Evolutionary conservation across 2,888 invertebrate species (phyloP).

Genomic region (Ornithoptera alexandrae): DNA sequence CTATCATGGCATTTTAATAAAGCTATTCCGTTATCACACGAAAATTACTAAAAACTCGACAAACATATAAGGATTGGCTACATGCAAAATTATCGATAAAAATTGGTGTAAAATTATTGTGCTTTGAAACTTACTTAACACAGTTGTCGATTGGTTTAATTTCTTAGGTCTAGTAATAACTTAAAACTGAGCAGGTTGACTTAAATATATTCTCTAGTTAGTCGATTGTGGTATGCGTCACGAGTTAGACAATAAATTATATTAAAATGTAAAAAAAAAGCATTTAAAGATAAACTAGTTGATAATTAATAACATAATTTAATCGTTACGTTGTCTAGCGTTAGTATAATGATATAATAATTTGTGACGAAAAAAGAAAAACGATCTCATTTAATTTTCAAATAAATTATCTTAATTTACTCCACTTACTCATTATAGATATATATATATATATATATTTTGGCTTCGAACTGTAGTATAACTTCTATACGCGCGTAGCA

Average conservation of each 20-base stretch:
- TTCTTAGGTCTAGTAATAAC: not conserved
- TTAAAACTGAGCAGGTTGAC: not conserved
- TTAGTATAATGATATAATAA: not conserved
- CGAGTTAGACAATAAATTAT: slow-evolving; percentile 5
- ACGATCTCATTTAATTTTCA: slow-evolving; percentile 1
- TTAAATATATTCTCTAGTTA: not conserved
- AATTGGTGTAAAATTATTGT: not conserved
- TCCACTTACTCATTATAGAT: not conserved
- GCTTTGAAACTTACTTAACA: not conserved
- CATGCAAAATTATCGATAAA: not conserved
- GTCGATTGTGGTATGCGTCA: not conserved
- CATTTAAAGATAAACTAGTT: not conserved
- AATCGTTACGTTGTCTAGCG: not conserved
- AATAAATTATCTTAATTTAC: slow-evolving; percentile 1
- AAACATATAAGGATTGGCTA: not conserved
- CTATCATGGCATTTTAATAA: too few species aligned
- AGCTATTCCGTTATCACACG: too few species aligned
- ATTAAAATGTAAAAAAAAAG: not conserved
- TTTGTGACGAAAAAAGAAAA: not conserved
- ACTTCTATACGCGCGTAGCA: not conserved
- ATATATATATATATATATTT: not conserved
- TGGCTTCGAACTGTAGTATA: not conserved
- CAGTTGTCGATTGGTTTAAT: not conserved
- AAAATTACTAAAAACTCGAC: too few species aligned
- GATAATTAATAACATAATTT: not conserved